Evolutionary conservation across 1,140 invertebrate genomes (phyloP).

Genomic region (Lutraria rhynchaena): DNA sequence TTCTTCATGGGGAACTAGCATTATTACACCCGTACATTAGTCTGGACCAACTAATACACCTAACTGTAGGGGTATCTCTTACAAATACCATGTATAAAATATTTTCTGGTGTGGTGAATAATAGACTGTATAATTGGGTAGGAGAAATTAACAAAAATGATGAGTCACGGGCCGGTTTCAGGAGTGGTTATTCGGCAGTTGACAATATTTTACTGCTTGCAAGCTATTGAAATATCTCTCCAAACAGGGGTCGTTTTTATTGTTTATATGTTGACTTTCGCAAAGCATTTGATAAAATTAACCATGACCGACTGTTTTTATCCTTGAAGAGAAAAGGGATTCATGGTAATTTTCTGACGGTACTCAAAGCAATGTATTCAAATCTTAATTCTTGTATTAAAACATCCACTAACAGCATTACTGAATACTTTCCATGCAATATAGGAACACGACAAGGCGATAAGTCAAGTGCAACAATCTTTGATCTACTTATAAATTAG

Average conservation of each 20-base stretch:
- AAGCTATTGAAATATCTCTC: constrained; percentile 42
- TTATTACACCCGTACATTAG: constrained; percentile 38
- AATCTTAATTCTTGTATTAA: constrained; percentile 23
- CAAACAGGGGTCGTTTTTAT: constrained; percentile 42
- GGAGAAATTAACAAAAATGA: constrained; percentile 22
- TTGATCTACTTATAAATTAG: constrained; percentile 18
- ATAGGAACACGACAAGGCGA: constrained; percentile 29
- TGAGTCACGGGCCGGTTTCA: constrained; percentile 48
- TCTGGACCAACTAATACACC: constrained; percentile 11
- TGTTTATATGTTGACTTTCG: constrained; percentile 51
- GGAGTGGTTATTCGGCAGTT: constrained; percentile 25
- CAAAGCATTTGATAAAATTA: constrained; percentile 43
- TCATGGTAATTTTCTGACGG: constrained; percentile 2
- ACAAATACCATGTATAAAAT: constrained; percentile 45
- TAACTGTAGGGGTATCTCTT: constrained; percentile 53
- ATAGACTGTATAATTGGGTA: constrained; percentile 13
- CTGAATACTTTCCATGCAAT: constrained; percentile 15
- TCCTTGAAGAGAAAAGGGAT: constrained; percentile 9
- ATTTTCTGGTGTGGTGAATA: constrained; percentile 24
- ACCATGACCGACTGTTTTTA: constrained; percentile 22
- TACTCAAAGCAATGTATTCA: constrained; percentile 28
- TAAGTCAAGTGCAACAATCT: constrained; percentile 23
- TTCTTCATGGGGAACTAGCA: constrained; percentile 10
- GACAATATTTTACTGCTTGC: constrained; percentile 52
- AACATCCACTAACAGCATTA: not conserved